phyloP scores from a whole-genome alignment of 2,113 vertebrate species.

The Gymnarchus niloticus region DNA sequence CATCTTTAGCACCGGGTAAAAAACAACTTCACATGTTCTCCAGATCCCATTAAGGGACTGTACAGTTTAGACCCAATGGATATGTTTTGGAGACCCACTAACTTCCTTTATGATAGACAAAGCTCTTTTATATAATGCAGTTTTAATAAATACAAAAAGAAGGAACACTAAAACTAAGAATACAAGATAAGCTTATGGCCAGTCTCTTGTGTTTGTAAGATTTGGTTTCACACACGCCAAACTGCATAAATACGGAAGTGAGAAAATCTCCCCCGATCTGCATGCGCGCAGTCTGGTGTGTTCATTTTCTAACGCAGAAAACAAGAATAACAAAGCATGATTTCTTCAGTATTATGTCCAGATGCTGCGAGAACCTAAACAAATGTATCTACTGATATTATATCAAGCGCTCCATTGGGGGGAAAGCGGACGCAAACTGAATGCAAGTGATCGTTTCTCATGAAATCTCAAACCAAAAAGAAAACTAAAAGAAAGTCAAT shows the following conservation, averaged over 20 bases:
- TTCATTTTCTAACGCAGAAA: conserved; percentile 54
- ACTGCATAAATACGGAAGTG: too few relatives aligned
- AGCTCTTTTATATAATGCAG: conserved; percentile 44
- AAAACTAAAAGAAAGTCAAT: neutral
- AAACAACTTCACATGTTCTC: conserved; percentile 24
- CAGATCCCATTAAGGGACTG: conserved; percentile 44
- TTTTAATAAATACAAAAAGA: conserved; percentile 45
- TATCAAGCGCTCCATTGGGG: conserved; percentile 18
- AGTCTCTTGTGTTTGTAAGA: too few relatives aligned
- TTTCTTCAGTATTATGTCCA: conserved; percentile 53
- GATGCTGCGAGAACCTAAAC: conserved; percentile 47
- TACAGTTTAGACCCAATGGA: conserved; percentile 30
- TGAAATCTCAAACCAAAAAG: neutral
- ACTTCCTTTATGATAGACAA: neutral
- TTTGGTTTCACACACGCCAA: too few relatives aligned
- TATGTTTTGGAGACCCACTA: conserved; percentile 15
- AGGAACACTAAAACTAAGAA: conserved; percentile 41
- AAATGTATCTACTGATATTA: conserved; percentile 19
- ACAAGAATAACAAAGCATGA: conserved; percentile 56
- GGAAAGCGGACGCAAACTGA: neutral
- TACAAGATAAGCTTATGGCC: conserved; percentile 29
- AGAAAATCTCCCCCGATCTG: neutral
- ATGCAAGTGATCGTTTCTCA: neutral
- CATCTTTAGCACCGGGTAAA: conserved; percentile 18
- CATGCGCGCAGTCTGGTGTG: neutral